phyloP scores from a whole-genome alignment of 2,113 vertebrate genomes.

The Polyodon spathula region DNA sequence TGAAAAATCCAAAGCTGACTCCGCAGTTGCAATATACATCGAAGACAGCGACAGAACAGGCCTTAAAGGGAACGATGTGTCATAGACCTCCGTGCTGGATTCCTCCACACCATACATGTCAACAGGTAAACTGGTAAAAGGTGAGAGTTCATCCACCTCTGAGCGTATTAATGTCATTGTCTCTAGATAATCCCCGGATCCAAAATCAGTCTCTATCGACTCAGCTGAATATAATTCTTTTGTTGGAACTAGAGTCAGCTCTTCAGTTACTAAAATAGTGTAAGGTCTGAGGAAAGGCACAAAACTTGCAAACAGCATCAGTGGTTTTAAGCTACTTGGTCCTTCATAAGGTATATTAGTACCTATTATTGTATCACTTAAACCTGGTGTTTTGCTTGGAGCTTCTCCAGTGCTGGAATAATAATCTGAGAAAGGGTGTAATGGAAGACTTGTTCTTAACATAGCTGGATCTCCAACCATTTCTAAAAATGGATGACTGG shows the following conservation, averaged over 20 bases:
- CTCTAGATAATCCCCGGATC: slow-evolving; percentile 74
- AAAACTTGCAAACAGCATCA: slow-evolving; percentile 43
- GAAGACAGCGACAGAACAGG: slow-evolving; percentile 61
- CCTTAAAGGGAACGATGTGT: slow-evolving; percentile 74
- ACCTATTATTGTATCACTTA: slow-evolving; percentile 21
- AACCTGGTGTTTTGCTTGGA: slow-evolving; percentile 21
- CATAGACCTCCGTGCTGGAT: slow-evolving; percentile 57
- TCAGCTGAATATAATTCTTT: slow-evolving; percentile 49
- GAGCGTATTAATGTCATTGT: slow-evolving; percentile 53
- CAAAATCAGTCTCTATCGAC: slow-evolving; percentile 60
- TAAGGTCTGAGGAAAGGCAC: slow-evolving; percentile 46
- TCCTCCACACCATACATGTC: slow-evolving; percentile 66
- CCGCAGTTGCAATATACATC: slow-evolving; percentile 17
- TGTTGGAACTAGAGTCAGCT: slow-evolving; percentile 46
- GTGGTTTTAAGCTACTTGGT: slow-evolving; percentile 21
- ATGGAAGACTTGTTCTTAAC: slow-evolving; percentile 24
- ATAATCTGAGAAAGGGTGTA: slow-evolving; percentile 3
- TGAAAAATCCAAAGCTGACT: slow-evolving; percentile 19
- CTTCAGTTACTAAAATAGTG: slow-evolving; percentile 43
- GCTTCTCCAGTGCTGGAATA: slow-evolving; percentile 14
- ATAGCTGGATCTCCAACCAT: slow-evolving; percentile 9
- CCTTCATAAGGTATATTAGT: slow-evolving; percentile 19
- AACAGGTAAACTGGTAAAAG: slow-evolving; percentile 44
- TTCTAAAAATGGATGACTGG: not conserved
- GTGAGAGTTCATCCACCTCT: slow-evolving; percentile 44